These are phyloP conservation scores for Tursiops truncatus DNA, from an alignment of 2,113 vertebrate genomes.

Conservation along the genomic window DNA sequence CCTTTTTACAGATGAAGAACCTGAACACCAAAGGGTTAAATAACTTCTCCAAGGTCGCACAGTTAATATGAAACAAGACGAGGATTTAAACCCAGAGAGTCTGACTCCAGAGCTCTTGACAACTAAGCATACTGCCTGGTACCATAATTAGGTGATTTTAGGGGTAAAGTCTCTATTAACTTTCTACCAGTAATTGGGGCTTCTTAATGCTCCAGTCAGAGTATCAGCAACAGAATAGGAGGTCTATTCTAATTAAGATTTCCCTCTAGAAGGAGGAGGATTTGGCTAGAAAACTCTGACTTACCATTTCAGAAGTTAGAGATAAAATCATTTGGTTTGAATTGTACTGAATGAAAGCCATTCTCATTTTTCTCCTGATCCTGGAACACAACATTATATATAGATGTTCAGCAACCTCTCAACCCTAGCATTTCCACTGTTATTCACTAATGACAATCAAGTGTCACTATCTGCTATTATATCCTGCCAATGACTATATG, in stretches of 20 bases:
- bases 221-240: not conserved
- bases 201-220: not conserved
- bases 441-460: slow-evolving; percentile 14
- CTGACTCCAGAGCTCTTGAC: not conserved
- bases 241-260: not conserved
- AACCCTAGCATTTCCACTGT: not conserved
- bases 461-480: not conserved
- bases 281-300: not conserved
- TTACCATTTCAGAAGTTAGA: slow-evolving; percentile 43
- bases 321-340: slow-evolving; percentile 25
- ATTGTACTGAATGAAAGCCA: not conserved
- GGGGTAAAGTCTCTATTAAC: not conserved
- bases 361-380: not conserved
- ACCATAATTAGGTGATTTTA: not conserved
- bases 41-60: not conserved
- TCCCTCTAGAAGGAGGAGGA: not conserved
- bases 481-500: not conserved
- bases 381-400: not conserved
- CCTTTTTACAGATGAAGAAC: not conserved
- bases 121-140: not conserved
- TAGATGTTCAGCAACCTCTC: not conserved
- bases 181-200: not conserved
- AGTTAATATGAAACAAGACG: not conserved
- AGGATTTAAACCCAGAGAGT: not conserved
- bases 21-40: not conserved